phyloP scores from a whole-genome alignment of 2,797 vertebrate species.

The Mus spretus region DNA sequence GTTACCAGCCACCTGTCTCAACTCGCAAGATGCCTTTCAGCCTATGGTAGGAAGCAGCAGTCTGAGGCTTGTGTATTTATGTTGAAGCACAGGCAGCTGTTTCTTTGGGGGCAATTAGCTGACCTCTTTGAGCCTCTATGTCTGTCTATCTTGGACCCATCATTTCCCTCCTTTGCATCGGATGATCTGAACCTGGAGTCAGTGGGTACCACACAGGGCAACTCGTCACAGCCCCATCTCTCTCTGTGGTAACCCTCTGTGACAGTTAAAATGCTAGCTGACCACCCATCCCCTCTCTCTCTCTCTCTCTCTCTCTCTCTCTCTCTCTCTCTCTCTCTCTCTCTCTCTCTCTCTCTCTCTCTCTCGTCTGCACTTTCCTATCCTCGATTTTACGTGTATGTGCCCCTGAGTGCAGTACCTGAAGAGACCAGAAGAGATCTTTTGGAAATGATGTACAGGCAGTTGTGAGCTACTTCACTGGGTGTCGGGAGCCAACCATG shows the following conservation, averaged over 20 bases:
- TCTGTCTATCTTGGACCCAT: background rate
- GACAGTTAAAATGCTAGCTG: background rate
- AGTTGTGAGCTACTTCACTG: background rate
- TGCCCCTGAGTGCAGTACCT: background rate
- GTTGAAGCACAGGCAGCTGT: background rate
- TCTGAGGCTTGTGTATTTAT: background rate
- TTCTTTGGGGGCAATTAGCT: background rate
- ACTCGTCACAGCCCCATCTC: background rate
- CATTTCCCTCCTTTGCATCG: background rate
- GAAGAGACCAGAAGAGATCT: no score
- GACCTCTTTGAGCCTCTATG: background rate
- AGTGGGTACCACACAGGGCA: background rate
- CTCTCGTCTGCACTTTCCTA: background rate
- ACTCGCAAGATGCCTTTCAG: rapidly evolving
- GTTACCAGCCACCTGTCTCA: background rate
- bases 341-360: background rate
- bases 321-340: background rate
- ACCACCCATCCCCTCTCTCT: background rate
- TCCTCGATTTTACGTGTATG: background rate
- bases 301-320: background rate
- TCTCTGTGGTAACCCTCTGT: background rate
- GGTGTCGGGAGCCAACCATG: background rate
- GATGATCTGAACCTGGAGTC: background rate
- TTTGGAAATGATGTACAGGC: background rate
- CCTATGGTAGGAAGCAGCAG: background rate